Conservation (phyloP, 2,888 invertebrate genomes). For the Ochropleura leucogaster region DNA sequence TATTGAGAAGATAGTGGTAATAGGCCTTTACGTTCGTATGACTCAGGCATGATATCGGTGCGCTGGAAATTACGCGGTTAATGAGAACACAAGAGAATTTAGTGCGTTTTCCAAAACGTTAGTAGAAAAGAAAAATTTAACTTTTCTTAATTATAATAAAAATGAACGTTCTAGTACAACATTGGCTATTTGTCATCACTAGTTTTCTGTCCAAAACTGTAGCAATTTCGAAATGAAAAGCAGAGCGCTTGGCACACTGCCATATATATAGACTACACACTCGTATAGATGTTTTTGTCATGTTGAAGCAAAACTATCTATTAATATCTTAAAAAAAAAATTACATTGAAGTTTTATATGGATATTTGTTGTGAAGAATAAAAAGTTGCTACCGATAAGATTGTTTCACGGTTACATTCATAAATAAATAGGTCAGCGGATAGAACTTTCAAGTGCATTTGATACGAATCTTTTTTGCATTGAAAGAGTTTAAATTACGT, state of each 20-base stretch:
- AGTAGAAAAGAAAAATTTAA: background rate
- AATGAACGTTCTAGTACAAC: slow-evolving; percentile 2
- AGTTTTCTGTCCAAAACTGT: slow-evolving; percentile 53
- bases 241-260: slow-evolving; percentile 46
- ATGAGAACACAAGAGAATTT: background rate
- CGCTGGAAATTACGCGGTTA: slow-evolving; percentile 6
- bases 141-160: background rate
- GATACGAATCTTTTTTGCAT: background rate
- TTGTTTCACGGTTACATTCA: slow-evolving; percentile 2
- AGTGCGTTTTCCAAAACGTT: background rate
- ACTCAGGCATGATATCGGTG: slow-evolving; percentile 17
- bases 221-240: slow-evolving; percentile 51
- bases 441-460: slow-evolving; percentile 13
- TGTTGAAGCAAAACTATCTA: slow-evolving; percentile 8
- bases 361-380: background rate
- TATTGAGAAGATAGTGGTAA: slow-evolving; percentile 46
- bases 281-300: slow-evolving; percentile 13
- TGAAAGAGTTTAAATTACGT: background rate
- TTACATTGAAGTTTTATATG: background rate
- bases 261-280: slow-evolving; percentile 21
- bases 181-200: slow-evolving; percentile 47
- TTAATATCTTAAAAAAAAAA: slow-evolving; percentile 12
- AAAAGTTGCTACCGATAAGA: background rate
- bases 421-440: background rate
- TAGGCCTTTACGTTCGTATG: slow-evolving; percentile 10